These are phyloP conservation scores for Metalampra italica DNA, from an alignment of 2,888 invertebrate species.

Conservation along the genomic window DNA sequence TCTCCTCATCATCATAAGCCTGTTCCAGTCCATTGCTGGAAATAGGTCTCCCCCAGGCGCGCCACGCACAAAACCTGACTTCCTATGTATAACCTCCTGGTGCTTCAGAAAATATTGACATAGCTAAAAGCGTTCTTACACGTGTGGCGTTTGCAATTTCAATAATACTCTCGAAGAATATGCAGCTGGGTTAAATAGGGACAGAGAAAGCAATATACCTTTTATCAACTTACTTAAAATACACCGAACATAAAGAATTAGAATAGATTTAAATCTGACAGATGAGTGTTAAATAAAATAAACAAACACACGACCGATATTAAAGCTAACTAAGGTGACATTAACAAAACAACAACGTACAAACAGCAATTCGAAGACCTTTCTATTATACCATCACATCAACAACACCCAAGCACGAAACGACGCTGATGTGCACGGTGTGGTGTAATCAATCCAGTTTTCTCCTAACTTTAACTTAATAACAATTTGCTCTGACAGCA, in stretches of 20 bases:
- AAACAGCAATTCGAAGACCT: not conserved
- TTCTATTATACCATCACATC: not conserved
- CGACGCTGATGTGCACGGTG: not conserved
- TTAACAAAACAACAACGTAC: too few species aligned
- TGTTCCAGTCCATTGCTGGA: too few species aligned
- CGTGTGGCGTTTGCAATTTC: not conserved
- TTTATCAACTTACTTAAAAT: too few species aligned
- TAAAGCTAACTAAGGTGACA: too few species aligned
- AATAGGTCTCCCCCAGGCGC: too few species aligned
- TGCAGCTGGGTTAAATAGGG: not conserved
- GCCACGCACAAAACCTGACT: too few species aligned
- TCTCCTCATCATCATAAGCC: too few species aligned
- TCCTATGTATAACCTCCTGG: too few species aligned
- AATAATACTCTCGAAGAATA: not conserved
- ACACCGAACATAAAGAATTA: too few species aligned
- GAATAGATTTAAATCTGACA: too few species aligned
- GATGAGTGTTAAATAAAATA: too few species aligned
- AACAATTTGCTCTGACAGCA: constrained; percentile 4
- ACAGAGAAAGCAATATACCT: not conserved
- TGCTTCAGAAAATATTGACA: not conserved
- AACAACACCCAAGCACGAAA: not conserved
- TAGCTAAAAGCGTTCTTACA: not conserved
- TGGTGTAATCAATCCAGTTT: not conserved
- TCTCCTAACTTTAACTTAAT: not conserved
- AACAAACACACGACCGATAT: too few species aligned